A percentile compares a stretch with the other conserved stretches of the same genome.
Evolutionary conservation across 2,888 invertebrate species (phyloP).

Genomic region (Thymelicus acteon): DNA sequence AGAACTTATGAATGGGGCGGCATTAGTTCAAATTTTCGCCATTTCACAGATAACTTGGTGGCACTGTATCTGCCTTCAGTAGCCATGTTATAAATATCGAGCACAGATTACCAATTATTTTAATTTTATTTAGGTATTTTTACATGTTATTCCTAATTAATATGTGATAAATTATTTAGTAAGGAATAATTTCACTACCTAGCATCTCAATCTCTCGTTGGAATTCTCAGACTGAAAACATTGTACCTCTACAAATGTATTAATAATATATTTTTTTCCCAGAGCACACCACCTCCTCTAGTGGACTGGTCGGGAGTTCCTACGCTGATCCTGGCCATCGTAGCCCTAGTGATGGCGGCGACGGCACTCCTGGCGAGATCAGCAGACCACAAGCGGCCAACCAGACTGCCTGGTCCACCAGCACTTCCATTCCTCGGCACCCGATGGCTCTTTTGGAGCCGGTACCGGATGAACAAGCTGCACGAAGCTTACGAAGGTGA

Average conservation of each 20-base stretch:
- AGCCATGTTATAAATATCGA: too few species aligned
- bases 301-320: constrained; percentile 78
- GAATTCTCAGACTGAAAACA: too few species aligned
- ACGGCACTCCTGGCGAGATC: constrained; percentile 62
- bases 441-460: constrained; percentile 90
- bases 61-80: too few species aligned
- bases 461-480: constrained; percentile 89
- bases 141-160: too few species aligned
- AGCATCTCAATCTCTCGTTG: too few species aligned
- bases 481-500: constrained; percentile 92
- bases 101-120: too few species aligned
- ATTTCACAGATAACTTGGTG: too few species aligned
- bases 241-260: neutral
- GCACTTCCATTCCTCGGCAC: constrained; percentile 91
- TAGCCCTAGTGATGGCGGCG: constrained; percentile 60
- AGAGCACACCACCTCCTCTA: constrained; percentile 69
- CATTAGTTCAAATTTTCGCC: too few species aligned
- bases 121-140: too few species aligned
- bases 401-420: constrained; percentile 89
- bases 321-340: constrained; percentile 65
- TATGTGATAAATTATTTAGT: too few species aligned
- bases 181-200: too few species aligned
- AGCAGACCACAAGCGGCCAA: constrained; percentile 54
- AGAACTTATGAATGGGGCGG: too few species aligned
- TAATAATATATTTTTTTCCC: constrained; percentile 39